phyloP scores from a whole-genome alignment of 2,113 vertebrate species.

The Varanus komodoensis region DNA sequence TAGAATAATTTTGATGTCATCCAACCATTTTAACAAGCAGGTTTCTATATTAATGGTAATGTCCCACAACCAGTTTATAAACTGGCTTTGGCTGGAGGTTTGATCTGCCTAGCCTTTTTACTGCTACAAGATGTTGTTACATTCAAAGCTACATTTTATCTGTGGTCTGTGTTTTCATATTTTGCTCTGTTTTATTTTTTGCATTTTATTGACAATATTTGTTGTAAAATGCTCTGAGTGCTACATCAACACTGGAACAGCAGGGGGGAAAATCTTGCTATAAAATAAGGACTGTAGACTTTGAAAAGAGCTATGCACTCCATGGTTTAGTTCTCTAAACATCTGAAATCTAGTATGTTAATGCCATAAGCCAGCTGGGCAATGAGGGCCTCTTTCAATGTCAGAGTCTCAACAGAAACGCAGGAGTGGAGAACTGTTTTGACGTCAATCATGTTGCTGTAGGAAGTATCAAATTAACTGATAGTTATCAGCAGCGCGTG shows the following conservation, averaged over 20 bases:
- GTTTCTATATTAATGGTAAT: background rate
- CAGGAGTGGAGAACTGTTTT: constrained; percentile 5
- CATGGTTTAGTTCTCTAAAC: background rate
- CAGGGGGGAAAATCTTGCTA: background rate
- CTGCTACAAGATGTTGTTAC: background rate
- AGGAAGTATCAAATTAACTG: constrained; percentile 69
- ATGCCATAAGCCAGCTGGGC: constrained; percentile 27
- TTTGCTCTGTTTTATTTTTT: background rate
- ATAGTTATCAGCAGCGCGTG: constrained; percentile 72
- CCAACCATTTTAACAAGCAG: background rate
- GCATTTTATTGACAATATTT: background rate
- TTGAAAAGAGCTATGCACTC: background rate
- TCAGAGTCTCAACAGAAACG: constrained; percentile 51
- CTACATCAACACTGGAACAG: background rate
- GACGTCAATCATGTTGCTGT: constrained; percentile 65
- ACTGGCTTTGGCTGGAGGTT: background rate
- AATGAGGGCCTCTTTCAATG: background rate
- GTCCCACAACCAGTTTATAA: background rate
- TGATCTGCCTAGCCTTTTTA: background rate
- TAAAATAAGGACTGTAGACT: background rate
- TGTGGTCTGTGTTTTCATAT: background rate
- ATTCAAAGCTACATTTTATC: background rate
- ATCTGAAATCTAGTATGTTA: background rate
- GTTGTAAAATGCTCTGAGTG: background rate
- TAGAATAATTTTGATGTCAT: background rate